Percentiles rank a stretch among this genome's conserved stretches.
These are phyloP conservation scores for Agrypnus murinus DNA, from an alignment of 2,888 invertebrate genomes.

Conservation along the genomic window DNA sequence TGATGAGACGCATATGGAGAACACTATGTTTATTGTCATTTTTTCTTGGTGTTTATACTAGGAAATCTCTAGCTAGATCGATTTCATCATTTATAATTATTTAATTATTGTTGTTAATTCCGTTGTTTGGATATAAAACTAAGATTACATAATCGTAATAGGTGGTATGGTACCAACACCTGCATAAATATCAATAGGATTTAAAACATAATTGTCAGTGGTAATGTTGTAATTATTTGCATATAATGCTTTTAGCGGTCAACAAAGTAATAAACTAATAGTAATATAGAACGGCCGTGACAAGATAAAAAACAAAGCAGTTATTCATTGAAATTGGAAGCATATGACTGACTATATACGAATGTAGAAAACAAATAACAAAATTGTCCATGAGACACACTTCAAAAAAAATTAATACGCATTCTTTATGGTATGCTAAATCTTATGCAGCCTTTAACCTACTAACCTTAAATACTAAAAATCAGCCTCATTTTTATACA, in stretches of 20 bases:
- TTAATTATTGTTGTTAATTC: too few relatives aligned
- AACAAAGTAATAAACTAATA: neutral
- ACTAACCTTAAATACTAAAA: constrained; percentile 11
- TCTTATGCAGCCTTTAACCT: constrained; percentile 14
- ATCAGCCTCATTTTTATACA: neutral
- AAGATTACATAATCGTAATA: neutral
- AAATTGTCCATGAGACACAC: neutral
- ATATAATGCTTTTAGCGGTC: too few relatives aligned
- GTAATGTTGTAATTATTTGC: too few relatives aligned
- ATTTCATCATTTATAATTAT: too few relatives aligned
- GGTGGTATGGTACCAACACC: neutral
- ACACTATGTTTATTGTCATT: too few relatives aligned
- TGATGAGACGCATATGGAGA: too few relatives aligned
- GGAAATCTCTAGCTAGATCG: too few relatives aligned
- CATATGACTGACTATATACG: constrained; percentile 11
- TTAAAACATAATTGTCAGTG: too few relatives aligned
- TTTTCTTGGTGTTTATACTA: too few relatives aligned
- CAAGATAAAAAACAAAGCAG: neutral
- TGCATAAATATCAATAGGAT: too few relatives aligned
- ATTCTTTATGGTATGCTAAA: neutral
- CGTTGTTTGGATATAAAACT: neutral
- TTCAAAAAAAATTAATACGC: neutral
- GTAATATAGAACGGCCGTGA: neutral
- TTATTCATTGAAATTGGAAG: constrained; percentile 10
- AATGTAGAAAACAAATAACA: neutral